These are phyloP conservation scores for Cyphomyrus plagiostoma DNA, from an alignment of 2,113 vertebrate species.

Conservation along the genomic window DNA sequence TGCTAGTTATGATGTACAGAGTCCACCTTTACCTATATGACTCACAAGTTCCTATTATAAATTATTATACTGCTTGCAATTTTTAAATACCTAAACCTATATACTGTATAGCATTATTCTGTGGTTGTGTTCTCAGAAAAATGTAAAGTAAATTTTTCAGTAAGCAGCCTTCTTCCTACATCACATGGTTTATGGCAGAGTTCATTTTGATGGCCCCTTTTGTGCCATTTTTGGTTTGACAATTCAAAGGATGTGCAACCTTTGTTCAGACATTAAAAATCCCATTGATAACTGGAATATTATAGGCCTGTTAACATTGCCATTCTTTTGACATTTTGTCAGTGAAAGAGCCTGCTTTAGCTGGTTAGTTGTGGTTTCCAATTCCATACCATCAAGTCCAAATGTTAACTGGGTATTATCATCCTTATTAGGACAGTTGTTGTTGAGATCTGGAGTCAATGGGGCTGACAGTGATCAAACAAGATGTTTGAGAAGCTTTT, in stretches of 20 bases:
- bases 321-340: neutral
- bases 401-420: too few species aligned
- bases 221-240: neutral
- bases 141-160: neutral
- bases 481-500: neutral
- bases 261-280: neutral
- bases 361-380: too few species aligned
- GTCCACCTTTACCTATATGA: neutral
- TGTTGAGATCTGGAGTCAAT: neutral
- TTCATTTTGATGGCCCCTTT: neutral
- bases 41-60: neutral
- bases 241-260: neutral
- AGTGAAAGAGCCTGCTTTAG: neutral
- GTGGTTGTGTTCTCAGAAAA: neutral
- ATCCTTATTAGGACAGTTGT: too few species aligned
- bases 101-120: neutral
- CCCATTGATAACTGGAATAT: neutral
- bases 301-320: neutral
- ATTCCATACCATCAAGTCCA: too few species aligned
- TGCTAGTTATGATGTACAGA: neutral
- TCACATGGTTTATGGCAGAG: neutral
- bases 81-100: neutral
- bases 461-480: neutral
- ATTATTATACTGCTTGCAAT: neutral
- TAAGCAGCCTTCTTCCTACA: neutral